Evolutionary conservation across 2,888 invertebrate species (phyloP).

Genomic region (Parelbella ahira): DNA sequence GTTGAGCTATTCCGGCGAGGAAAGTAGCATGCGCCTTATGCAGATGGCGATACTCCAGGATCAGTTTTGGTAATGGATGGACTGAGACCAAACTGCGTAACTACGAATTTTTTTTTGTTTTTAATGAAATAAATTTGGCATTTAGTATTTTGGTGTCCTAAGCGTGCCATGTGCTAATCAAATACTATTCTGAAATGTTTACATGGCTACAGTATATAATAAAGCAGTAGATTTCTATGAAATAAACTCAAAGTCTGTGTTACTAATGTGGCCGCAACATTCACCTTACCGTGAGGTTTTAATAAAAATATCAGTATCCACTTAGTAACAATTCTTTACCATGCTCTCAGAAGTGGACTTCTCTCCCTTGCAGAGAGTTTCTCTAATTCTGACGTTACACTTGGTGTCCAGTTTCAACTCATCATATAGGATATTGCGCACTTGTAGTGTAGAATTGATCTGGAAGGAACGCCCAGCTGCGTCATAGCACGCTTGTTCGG

Average conservation of each 20-base stretch:
- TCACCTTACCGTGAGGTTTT: too few species aligned
- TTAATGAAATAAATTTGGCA: too few species aligned
- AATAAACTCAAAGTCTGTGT: too few species aligned
- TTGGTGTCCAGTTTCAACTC: conserved; percentile 62
- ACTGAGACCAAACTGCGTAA: conserved; percentile 51
- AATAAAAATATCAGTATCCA: too few species aligned
- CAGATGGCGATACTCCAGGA: conserved; percentile 69
- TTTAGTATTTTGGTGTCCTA: too few species aligned
- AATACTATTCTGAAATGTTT: too few species aligned
- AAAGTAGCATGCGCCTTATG: conserved; percentile 74
- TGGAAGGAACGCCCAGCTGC: conserved; percentile 63
- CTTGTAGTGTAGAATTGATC: conserved; percentile 61
- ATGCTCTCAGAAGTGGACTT: conserved; percentile 71
- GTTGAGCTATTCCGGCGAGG: conserved; percentile 60
- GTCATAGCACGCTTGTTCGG: conserved; percentile 56
- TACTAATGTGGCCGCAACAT: too few species aligned
- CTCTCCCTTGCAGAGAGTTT: conserved; percentile 52
- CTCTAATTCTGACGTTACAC: conserved; percentile 53
- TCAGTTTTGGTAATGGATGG: conserved; percentile 63
- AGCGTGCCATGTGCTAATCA: too few species aligned
- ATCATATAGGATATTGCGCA: conserved; percentile 65
- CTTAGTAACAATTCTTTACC: too few species aligned
- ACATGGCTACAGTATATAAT: too few species aligned
- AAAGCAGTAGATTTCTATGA: too few species aligned
- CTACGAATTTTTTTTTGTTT: conserved; percentile 37